Evolutionary conservation across 2,888 invertebrate genomes (phyloP), one percentile per base, ranked within the genome.

Genomic region (Linnaemya tessellans): DNA sequence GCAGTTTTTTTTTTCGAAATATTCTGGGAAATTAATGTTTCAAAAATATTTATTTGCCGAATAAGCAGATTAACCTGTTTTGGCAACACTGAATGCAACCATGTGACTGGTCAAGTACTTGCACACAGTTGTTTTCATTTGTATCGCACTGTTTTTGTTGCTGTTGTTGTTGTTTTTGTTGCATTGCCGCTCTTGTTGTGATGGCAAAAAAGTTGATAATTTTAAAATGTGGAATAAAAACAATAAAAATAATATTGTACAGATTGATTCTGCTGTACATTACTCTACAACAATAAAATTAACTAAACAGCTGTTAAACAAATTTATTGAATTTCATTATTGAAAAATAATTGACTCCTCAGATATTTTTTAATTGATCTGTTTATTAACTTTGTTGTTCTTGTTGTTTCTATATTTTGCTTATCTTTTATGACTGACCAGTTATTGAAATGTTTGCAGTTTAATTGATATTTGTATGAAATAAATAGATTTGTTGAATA

Each of bases 271-370:
- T n/a, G n/a, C 9, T 64, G 15, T 79, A n/a, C n/a, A 58, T n/a
- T 56, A 15, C 46, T 49, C 25, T 58, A 13, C 38, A 68, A 68
- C 38, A 58, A 80, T 51, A 49, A 65, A 56, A 30, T n/a, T 65
- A 73, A 62, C 25, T 73, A 65, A 80, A 67, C 77, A 77, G 65
- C 84, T 77, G 75, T 75, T 58, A 71, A 80, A 84, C 49, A 65
- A 80, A 75, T 65, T 80, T 74, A 84, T 80, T 67, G 58, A 77
- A 67, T 77, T 77, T 62, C 51, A 67, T 75, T 56, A 80, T 74
- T 74, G 25, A 18, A 65, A 71, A 65, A 70, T 38, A 64, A 64
- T 65, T 71, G 62, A 71, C 43, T 80, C 54, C n/a, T 35, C 18
- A 58, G n/a, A n/a, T 41, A 51, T 20, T 22, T 51, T 49, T 80